Base-by-base conservation (phyloP, 1,140 invertebrate genomes). In the Lepidurus packardi region DNA sequence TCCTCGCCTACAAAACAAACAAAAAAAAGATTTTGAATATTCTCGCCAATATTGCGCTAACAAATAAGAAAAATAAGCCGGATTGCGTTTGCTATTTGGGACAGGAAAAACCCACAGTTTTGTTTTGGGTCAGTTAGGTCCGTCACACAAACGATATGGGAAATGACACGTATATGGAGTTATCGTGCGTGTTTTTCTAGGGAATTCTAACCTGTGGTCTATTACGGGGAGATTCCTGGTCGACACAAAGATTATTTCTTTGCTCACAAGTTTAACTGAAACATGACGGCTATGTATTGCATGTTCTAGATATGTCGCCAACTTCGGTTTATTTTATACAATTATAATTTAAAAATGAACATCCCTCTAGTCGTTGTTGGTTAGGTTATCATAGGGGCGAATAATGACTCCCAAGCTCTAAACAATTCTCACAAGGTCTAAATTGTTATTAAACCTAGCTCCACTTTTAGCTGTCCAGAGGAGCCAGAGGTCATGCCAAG, bases 131-230 rank as follows among this genome's bases (percentile, higher is more conserved):
- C 53, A 65, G 16, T 65, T 21, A 16, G 53, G 21, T 65, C 53
- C 53, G 53, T 65, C 53, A 65, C 53, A 65, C 53, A 21, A 13
- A 65, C 53, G 53, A 9, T 65, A 65, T 65, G 53, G 53, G 53
- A 65, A 65, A 65, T 65, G n/a, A 65, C n/a, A 65, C 53, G 53
- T 65, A 65, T 65, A 65, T n/a, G 8, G 1, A 34, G 34, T 34
- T 34, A 13, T 13, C 9, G 53, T 21, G 53, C 53, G 53, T 65
- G 53, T 21, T 65, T 16, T 21, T 1, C 13, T 9, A 16, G 53
- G 53, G 53, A 65, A n/a, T 65, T 65, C 53, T 65, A 65, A 7
- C 21, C 21, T 4, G 13, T 21, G 53, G 53, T 65, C 53, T n/a
- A 7, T 65, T 65, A 8, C 5, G 16, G 21, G 16, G 53, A 16